Percentiles rank a stretch among this genome's conserved stretches.
Evolutionary conservation across 2,113 vertebrate species (phyloP).

Genomic region (Tachuris rubrigastra): DNA sequence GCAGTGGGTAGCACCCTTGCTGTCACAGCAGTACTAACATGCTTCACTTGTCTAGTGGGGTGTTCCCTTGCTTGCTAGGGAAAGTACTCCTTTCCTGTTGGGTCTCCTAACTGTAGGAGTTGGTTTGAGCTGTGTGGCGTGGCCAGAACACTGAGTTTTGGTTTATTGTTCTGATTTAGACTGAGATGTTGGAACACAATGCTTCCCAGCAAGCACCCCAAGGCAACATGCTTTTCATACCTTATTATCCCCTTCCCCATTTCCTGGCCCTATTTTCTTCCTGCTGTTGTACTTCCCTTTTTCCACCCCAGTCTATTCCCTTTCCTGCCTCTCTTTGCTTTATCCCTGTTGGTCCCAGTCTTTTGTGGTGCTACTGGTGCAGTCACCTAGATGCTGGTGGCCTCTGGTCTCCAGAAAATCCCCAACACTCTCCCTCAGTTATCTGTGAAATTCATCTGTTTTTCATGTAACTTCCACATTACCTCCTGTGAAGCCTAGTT

Average conservation of each 20-base stretch:
- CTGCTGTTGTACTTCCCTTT: neutral
- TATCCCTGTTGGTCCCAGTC: neutral
- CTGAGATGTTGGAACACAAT: neutral
- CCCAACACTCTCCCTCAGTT: neutral
- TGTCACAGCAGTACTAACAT: neutral
- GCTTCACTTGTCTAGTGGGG: neutral
- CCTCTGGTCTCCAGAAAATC: neutral
- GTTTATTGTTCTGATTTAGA: neutral
- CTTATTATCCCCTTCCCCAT: neutral
- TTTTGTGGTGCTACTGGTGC: neutral
- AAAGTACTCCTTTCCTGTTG: neutral
- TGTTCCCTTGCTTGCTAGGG: neutral
- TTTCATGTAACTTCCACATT: neutral
- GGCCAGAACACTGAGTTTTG: neutral
- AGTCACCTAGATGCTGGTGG: neutral
- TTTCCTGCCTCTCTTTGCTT: rapidly evolving
- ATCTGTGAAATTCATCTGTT: neutral
- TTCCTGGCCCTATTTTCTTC: neutral
- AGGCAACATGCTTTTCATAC: neutral
- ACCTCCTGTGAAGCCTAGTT: neutral
- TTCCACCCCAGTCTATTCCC: neutral
- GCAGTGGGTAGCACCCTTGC: neutral
- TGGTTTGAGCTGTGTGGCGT: neutral
- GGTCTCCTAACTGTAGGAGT: neutral
- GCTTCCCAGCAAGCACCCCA: neutral